phyloP scores from a whole-genome alignment of 2,888 invertebrate species.

The Heliconius hortense region DNA sequence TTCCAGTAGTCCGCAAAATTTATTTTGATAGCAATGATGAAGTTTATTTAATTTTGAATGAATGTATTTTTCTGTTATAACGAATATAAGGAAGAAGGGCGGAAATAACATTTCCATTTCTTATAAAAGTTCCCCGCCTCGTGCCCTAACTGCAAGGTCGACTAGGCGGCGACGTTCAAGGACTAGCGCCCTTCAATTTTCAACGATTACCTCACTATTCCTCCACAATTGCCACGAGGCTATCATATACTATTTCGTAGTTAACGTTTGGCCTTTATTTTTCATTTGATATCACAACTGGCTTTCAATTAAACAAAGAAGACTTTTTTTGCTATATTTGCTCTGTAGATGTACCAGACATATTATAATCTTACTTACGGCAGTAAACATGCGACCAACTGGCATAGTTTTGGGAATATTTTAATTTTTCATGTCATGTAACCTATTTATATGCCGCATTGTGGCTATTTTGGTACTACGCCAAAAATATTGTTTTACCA shows the following conservation, averaged over 20 bases:
- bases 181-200: slow-evolving; percentile 24
- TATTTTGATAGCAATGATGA: slow-evolving; percentile 6
- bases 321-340: neutral
- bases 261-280: neutral
- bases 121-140: slow-evolving; percentile 22
- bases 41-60: neutral
- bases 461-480: slow-evolving; percentile 32
- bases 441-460: slow-evolving; percentile 31
- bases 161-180: slow-evolving; percentile 22
- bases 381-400: neutral
- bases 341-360: neutral
- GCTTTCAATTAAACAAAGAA: neutral
- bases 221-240: slow-evolving; percentile 6
- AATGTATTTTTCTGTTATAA: slow-evolving; percentile 4
- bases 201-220: slow-evolving; percentile 23
- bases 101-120: slow-evolving; percentile 24
- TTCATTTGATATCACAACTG: neutral
- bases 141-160: slow-evolving; percentile 24
- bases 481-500: slow-evolving; percentile 33
- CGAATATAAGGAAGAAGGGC: slow-evolving; percentile 1
- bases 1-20: neutral
- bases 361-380: neutral
- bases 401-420: slow-evolving; percentile 17
- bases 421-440: slow-evolving; percentile 18
- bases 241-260: slow-evolving; percentile 4